Evolutionary conservation across 2,797 vertebrate genomes (phyloP), one percentile per base, ranked within the genome.

Genomic region (Xenentodon cancila): DNA sequence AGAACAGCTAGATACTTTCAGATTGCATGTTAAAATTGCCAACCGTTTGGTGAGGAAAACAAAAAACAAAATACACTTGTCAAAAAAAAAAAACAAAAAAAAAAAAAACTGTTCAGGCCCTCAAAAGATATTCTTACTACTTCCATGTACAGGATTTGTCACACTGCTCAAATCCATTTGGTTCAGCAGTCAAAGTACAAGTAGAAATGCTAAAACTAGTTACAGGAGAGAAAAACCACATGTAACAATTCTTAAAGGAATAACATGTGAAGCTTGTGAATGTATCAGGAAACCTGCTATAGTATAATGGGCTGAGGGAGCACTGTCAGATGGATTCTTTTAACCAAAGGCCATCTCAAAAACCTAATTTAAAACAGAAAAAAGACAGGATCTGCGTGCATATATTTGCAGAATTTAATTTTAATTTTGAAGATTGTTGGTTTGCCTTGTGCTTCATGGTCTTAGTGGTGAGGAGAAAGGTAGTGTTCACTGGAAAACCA

Each of bases 401-500:
- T 72, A 61, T 50, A 60, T 27, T 71, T 21, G 56, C 67, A 71
- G 37, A 55, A 76, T 84, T 78, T 77, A 68, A 77, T 83, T 89
- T 83, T 40, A 58, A 61, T 48, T 71, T 66, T 70, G 5, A 37
- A 40, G 74, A 74, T 79, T 67, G 80, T 77, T 82, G 76, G 70
- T 63, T 71, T 82, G 84, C 80, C 68, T 90, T 91, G 90, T 91
- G 92, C 89, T 92, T 89, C 79, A 84, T 72, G 72, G 79, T 84
- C 77, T 89, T 40, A 57, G 67, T 71, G 54, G 73, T 54, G 51
- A 73, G 73, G 53, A 71, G 43, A 58, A 82, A 77, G 84, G 86
- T 91, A 92, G 91, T 92, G 92, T 92, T 91, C 84, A 77, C 64
- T 64, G 79, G 73, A 89, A 89, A 93, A 86, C 88, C 84, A 85